Evolutionary conservation across 1,140 invertebrate genomes (phyloP).

Genomic region (Cotesia glomerata): DNA sequence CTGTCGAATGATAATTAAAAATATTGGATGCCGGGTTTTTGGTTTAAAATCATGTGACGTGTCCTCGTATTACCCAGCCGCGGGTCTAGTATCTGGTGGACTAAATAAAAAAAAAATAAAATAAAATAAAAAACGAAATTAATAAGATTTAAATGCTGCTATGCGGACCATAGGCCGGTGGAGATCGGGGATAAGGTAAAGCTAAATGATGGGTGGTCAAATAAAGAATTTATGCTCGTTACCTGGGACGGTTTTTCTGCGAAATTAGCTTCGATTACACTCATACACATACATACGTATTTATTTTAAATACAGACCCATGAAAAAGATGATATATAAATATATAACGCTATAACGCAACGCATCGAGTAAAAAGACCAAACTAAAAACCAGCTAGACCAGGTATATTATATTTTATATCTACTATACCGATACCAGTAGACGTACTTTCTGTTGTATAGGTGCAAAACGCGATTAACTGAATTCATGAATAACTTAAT

Average conservation of each 20-base stretch:
- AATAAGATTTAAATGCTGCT: background rate
- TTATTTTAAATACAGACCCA: background rate
- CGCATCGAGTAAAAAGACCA: conserved; percentile 47
- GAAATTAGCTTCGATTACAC: conserved; percentile 61
- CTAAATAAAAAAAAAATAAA: background rate
- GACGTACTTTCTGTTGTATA: conserved; percentile 29
- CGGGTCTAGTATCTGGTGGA: background rate
- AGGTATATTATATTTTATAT: background rate
- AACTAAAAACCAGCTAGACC: conserved; percentile 54
- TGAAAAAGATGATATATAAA: no score
- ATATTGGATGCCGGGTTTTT: background rate
- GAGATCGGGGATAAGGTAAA: conserved; percentile 1
- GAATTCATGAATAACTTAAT: conserved; percentile 64
- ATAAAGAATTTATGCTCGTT: conserved; percentile 63
- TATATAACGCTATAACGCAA: conserved; percentile 10
- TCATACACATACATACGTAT: conserved; percentile 11
- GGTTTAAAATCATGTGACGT: conserved; percentile 9
- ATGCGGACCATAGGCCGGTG: background rate
- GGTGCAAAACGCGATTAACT: conserved; percentile 59
- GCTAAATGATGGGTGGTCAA: conserved; percentile 41
- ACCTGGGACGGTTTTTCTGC: conserved; percentile 58
- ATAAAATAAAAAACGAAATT: background rate
- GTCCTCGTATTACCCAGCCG: conserved; percentile 8
- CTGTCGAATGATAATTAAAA: conserved; percentile 16
- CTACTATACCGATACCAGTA: background rate